Base-by-base conservation (phyloP, 2,113 vertebrate genomes). In the Chloroceryle aenea region DNA sequence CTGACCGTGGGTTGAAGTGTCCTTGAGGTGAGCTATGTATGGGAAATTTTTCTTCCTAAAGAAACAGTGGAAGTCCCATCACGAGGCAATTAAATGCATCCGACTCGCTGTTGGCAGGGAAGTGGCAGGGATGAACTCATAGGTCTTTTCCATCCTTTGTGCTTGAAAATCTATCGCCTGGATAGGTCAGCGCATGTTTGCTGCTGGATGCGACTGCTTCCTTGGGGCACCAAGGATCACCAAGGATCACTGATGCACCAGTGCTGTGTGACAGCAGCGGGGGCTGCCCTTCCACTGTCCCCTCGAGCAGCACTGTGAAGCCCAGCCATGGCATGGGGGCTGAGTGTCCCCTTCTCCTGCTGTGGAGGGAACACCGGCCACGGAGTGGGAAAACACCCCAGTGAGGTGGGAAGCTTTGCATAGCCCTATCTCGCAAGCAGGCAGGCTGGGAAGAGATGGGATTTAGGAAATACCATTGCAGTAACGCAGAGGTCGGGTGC, bases 71-170 rank as follows among this genome's bases (percentile, higher is more conserved):
- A 86, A 93, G 73, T 93, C 38, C 82, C 91, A 87, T 63, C 72
- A 73, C 0, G 29, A 50, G 90, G 71, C 85, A 63, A 63, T 77
- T 29, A 80, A 93, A 85, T 64, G 71, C 32, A 74, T 91, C 87
- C 23, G 6, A 76, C 32, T 73, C 4, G 21, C 63, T 85, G 94
- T 23, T 90, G 85, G 94, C 89, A 96, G 87, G 87, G 87, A 74
- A 83, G 94, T 32, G 87, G 42, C 71, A 85, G 58, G 85, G 91
- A 67, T 73, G 75, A 40, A 43, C 80, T 90, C 78, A 30, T 47
- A 75, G 85, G 26, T 55, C 56, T 94, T 96, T 91, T 85, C 87
- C 67, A 85, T 66, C 87, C 75, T 85, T 80, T 91, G 82, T 77
- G 66, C 5, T 91, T 25, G 21, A 23, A 50, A 79, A 52, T 64